Base-by-base conservation (phyloP, 2,797 vertebrate genomes). In the Garrulus glandarius region DNA sequence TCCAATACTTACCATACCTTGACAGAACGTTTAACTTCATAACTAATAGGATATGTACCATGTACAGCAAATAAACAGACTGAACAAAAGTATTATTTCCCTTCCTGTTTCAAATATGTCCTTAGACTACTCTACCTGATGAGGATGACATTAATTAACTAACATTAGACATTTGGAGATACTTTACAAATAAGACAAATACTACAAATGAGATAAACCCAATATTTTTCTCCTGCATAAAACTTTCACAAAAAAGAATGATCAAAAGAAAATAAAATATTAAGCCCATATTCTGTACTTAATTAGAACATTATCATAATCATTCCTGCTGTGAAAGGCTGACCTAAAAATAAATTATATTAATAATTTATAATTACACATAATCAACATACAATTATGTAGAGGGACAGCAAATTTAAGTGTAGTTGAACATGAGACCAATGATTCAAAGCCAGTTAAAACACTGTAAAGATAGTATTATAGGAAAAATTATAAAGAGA, bases 1-100 rank as follows among this genome's bases (percentile, higher is more conserved):
- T 96, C 50, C 82, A 96, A 72, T 50, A 56, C 65, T 89, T 92
- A 82, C 80, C 90, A 91, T 80, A 97, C 95, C 94, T 96, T 92
- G 87, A 92, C 7, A 80, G 57, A 92, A 80, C n/a, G 92, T 93
- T 87, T 92, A 84, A 70, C 16, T 71, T 61, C n/a, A 34, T 72
- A 85, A 92, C 43, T 72, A 74, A 36, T 55, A 63, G 79, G 23
- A 85, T 55, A 91, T 30, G 39, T 87, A 49, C 26, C 60, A 24
- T 30, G 8, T 36, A 32, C 16, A 63, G 63, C 39, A 95, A 84
- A 93, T 52, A 64, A 60, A 64, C 5, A 77, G 46, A 57, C 0
- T 14, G 21, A 57, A 89, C 19, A 76, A 72, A 88, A 74, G 46
- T 30, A 22, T 72, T 69, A 18, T 68, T 71, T 82, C 41, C 27